These are phyloP conservation scores for Thermophis baileyi DNA, from an alignment of 2,113 vertebrate species.

Conservation along the genomic window DNA sequence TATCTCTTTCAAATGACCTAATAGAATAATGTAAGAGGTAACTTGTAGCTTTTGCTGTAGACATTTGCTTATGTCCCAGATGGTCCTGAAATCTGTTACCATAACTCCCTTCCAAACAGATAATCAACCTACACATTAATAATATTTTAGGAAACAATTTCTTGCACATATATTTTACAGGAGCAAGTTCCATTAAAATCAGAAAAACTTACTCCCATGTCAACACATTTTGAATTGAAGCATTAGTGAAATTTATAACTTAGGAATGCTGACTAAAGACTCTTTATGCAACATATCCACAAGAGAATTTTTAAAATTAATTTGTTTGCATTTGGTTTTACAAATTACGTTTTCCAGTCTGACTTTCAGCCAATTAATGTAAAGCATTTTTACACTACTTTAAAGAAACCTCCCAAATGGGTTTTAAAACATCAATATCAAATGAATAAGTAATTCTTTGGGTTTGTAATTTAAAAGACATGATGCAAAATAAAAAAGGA, in stretches of 20 bases:
- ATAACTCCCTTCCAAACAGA: neutral
- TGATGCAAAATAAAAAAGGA: neutral
- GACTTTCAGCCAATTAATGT: neutral
- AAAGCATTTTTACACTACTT: neutral
- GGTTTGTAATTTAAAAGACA: neutral
- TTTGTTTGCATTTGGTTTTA: neutral
- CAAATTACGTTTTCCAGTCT: neutral
- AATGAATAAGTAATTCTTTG: neutral
- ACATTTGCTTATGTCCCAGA: constrained; percentile 1
- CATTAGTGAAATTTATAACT: neutral
- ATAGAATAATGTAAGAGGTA: neutral
- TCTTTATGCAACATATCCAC: neutral
- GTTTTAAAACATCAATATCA: neutral
- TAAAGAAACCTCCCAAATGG: neutral
- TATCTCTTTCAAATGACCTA: constrained; percentile 8
- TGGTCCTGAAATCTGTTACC: constrained; percentile 16
- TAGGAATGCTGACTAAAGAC: neutral
- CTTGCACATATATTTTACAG: neutral
- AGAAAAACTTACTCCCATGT: neutral
- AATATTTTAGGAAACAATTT: neutral
- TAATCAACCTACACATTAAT: neutral
- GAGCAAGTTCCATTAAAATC: neutral
- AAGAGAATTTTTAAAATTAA: neutral
- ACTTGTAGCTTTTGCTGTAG: neutral
- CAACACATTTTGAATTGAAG: neutral